Base-by-base conservation (phyloP, 2,797 vertebrate genomes). In the Paratrypauchen microcephalus region DNA sequence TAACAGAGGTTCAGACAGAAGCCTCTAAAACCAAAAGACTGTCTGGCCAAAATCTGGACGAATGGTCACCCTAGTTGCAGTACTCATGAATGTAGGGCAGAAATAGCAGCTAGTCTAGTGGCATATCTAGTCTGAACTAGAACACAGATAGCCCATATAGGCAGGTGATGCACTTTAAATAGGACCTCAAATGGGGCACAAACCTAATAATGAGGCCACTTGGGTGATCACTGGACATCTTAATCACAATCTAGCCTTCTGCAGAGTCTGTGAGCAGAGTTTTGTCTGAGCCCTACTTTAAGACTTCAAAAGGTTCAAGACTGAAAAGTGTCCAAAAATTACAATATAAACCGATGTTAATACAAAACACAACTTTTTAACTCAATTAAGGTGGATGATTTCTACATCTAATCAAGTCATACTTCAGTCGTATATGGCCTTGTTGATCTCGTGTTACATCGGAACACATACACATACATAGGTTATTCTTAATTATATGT, bases 101-200 rank as follows among this genome's bases (percentile, higher is more conserved):
- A 55, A 23, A 13, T 55, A 23, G 19, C 52, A 12, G 21, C 19
- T 2, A 56, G 26, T 23, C 21, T 15, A 64, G 11, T 63, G 75
- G 69, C 64, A 69, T 65, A 75, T 66, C 61, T 12, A 12, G 16
- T 68, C 60, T 8, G 55, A 50, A 28, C 48, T 47, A 26, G 19
- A 55, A 39, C 59, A 68, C 69, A 23, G 41, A 39, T 68, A 60
- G 36, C 69, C 50, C 56, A 67, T 54, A 56, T 19, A 62, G 58
- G 41, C 57, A 72, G 70, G 69, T 54, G 71, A 64, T 18, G 2
- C 59, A 61, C 47, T 48, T 65, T 30, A 52, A 65, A 65, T 50
- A 68, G 47, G 32, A 15, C n/a, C 26, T 4, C 68, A 80, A 80
- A 73, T 69, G 15, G 68, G 54, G 71, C 77, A 70, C 56, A 56